A percentile compares a stretch with the other conserved stretches of the same genome.
These are phyloP conservation scores for Galemys pyrenaicus DNA, from an alignment of 2,113 vertebrate species.

Conservation along the genomic window DNA sequence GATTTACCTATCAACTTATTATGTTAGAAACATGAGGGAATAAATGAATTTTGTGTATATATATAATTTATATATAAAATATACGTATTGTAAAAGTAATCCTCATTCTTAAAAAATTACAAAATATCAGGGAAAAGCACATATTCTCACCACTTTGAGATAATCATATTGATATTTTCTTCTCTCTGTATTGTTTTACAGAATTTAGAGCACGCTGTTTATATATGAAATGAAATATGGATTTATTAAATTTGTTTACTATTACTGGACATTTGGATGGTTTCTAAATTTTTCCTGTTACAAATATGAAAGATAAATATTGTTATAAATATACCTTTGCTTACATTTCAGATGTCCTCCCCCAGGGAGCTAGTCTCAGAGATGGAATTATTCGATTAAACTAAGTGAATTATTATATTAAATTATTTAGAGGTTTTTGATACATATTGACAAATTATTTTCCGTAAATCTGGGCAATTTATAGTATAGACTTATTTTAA, in stretches of 20 bases:
- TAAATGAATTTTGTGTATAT: neutral
- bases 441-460: neutral
- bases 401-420: neutral
- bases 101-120: slow-evolving; percentile 7
- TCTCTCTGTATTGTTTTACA: slow-evolving; percentile 2
- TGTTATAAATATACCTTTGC: neutral
- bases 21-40: neutral
- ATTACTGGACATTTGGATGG: neutral
- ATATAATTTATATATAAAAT: neutral
- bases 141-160: neutral
- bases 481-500: neutral
- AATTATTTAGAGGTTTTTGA: slow-evolving; percentile 46
- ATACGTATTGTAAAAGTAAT: slow-evolving; percentile 22
- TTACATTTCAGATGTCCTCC: neutral
- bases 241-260: slow-evolving; percentile 34
- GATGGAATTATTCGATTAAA: neutral
- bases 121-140: neutral
- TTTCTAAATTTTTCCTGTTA: slow-evolving; percentile 15
- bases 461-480: neutral
- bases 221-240: neutral
- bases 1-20: neutral
- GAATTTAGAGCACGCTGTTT: neutral
- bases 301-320: slow-evolving; percentile 1
- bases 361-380: neutral
- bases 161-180: neutral